Base-by-base conservation (phyloP, 2,888 invertebrate species). In the Drosophila demipolita region DNA sequence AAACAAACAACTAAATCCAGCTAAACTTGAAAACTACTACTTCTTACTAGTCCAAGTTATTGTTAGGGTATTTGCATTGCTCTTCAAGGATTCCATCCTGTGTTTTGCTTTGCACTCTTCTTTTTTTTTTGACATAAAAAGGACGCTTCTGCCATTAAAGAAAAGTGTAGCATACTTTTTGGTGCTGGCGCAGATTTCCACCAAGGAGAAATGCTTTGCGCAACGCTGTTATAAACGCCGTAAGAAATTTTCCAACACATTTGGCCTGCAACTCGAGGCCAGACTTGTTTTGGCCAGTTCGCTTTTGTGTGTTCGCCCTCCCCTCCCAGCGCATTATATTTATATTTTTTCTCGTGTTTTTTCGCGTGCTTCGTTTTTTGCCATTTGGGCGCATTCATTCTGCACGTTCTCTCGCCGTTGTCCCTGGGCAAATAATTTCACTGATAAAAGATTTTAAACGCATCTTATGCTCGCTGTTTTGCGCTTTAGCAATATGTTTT, bases 401-500 rank as follows among this genome's bases (percentile, higher is more conserved):
- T 67, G 66, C 66, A 65, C 50, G 65, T 49, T 60, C 49, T 36
- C 35, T 38, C 20, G 20, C 7, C 80, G 66, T 66, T 85, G 90
- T 90, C 87, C 83, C 81, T 78, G 89, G 69, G 83, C 83, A 88
- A 90, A 88, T 90, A 90, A 90, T 90, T 90, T 86, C 76, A 75
- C 87, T 88, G 89, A 87, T 87, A 87, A 87, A 87, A 89, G 90
- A 89, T 86, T 88, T 89, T 90, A 81, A 90, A 86, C 90, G 90
- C 81, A 85, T 87, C 87, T 86, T 86, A 74, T 81, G 88, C 75
- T 73, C 75, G 77, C 89, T 88, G 89, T 81, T 90, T 87, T 88
- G 87, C 78, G 75, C 89, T 88, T 61, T 77, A 70, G 83, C 87
- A 87, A 90, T 90, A 90, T 88, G 90, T 85, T 87, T 81, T 73